Evolutionary conservation across 2,888 invertebrate genomes (phyloP).

Genomic region (Thymelicus lineola): DNA sequence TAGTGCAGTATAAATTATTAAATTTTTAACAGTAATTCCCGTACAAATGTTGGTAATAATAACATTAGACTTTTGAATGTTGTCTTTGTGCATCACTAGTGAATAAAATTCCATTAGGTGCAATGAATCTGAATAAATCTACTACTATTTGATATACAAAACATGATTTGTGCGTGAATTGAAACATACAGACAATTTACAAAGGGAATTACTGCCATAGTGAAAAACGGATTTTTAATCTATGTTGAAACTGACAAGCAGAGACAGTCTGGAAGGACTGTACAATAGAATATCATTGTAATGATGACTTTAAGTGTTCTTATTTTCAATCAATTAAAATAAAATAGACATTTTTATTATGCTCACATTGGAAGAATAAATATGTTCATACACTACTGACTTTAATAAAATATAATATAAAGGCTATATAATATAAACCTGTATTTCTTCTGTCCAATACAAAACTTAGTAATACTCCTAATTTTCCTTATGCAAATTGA

Average conservation of each 20-base stretch:
- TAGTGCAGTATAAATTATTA: constrained; percentile 11
- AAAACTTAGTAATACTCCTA: not conserved
- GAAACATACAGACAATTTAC: constrained; percentile 1
- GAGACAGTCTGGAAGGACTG: too few relatives aligned
- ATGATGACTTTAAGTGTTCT: not conserved
- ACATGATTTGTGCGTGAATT: constrained; percentile 3
- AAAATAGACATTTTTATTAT: not conserved
- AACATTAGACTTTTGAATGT: not conserved
- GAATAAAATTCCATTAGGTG: not conserved
- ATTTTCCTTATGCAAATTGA: not conserved
- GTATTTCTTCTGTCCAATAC: not conserved
- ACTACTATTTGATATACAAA: not conserved
- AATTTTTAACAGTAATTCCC: constrained; percentile 10
- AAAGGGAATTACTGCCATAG: constrained; percentile 8
- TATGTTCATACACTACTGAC: not conserved
- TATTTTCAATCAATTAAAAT: not conserved
- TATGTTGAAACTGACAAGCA: too few relatives aligned
- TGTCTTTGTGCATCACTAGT: not conserved
- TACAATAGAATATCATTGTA: not conserved
- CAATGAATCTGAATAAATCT: not conserved
- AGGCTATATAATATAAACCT: not conserved
- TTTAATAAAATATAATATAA: not conserved
- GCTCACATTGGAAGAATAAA: not conserved
- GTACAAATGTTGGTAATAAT: not conserved
- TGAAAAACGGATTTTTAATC: not conserved